A percentile compares a stretch with the other conserved stretches of the same genome.
Evolutionary conservation across 1,140 invertebrate species (phyloP).

Genomic region (Physella acuta): DNA sequence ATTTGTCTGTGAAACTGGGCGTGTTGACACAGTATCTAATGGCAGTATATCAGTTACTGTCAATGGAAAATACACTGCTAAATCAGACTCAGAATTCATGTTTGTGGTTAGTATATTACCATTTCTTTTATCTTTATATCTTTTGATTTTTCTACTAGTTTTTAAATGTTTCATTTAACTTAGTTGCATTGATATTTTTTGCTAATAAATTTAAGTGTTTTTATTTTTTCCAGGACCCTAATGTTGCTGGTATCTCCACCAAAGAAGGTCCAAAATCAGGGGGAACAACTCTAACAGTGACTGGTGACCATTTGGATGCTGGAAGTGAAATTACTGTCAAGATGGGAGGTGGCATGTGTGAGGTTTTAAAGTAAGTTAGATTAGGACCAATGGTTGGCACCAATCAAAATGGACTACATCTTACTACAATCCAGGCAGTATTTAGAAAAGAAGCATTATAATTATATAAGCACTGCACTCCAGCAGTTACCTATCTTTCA

Average conservation of each 20-base stretch:
- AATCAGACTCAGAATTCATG: slow-evolving; percentile 41
- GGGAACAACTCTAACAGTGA: slow-evolving; percentile 87
- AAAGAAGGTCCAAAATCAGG: slow-evolving; percentile 87
- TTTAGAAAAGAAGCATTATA: no score
- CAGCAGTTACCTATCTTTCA: no score
- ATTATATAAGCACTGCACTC: no score
- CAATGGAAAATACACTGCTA: slow-evolving; percentile 38
- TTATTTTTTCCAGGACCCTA: slow-evolving; percentile 36
- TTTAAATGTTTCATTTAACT: no score
- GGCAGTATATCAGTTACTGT: slow-evolving; percentile 46
- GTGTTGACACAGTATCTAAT: slow-evolving; percentile 26
- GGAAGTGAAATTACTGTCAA: slow-evolving; percentile 85
- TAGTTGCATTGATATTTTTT: no score
- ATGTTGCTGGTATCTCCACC: slow-evolving; percentile 70
- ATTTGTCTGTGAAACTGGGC: slow-evolving; percentile 47
- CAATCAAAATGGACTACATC: no score
- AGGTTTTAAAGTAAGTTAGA: slow-evolving; percentile 45
- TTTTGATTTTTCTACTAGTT: background rate
- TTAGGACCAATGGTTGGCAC: no score
- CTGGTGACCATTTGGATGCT: slow-evolving; percentile 89
- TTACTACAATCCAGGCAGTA: no score
- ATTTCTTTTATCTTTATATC: background rate
- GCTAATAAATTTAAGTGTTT: background rate
- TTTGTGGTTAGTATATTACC: slow-evolving; percentile 47
- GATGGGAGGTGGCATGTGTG: slow-evolving; percentile 84